Conservation (phyloP, 2,888 invertebrate species). For the Apotomis betuletana region DNA sequence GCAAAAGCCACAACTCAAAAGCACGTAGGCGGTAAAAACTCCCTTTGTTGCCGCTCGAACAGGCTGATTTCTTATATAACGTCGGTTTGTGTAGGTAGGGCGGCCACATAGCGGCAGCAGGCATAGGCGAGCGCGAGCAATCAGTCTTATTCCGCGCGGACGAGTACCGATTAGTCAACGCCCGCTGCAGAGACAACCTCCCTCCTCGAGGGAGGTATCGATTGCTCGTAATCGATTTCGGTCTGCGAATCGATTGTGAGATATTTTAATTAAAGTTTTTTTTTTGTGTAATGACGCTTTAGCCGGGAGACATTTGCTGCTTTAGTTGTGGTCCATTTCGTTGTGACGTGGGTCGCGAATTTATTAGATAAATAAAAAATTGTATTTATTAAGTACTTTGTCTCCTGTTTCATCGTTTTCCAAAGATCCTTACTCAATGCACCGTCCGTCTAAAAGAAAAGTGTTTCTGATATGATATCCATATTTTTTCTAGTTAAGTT, state of each 20-base stretch:
- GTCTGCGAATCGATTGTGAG: slow-evolving; percentile 68
- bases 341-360: not conserved
- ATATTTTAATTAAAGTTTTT: slow-evolving; percentile 56
- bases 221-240: slow-evolving; percentile 78
- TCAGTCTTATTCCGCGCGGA: slow-evolving; percentile 83
- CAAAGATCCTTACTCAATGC: too few relatives aligned
- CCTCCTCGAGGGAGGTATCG: slow-evolving; percentile 72
- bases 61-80: slow-evolving; percentile 83
- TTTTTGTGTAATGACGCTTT: slow-evolving; percentile 20
- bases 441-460: too few relatives aligned
- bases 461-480: too few relatives aligned
- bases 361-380: not conserved
- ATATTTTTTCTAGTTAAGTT: too few relatives aligned
- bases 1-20: slow-evolving; percentile 57
- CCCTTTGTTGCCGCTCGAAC: slow-evolving; percentile 78
- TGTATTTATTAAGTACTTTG: not conserved
- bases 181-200: slow-evolving; percentile 80
- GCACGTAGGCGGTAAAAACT: slow-evolving; percentile 75
- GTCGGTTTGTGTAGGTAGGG: slow-evolving; percentile 78
- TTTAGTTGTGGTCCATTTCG: not conserved
- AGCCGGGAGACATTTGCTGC: slow-evolving; percentile 15
- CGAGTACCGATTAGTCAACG: slow-evolving; percentile 82
- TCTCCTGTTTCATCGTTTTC: not conserved
- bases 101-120: slow-evolving; percentile 76
- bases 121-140: slow-evolving; percentile 79